These are phyloP conservation scores for Drosophila biarmipes DNA, from an alignment of 1,140 invertebrate species.

Conservation along the genomic window DNA sequence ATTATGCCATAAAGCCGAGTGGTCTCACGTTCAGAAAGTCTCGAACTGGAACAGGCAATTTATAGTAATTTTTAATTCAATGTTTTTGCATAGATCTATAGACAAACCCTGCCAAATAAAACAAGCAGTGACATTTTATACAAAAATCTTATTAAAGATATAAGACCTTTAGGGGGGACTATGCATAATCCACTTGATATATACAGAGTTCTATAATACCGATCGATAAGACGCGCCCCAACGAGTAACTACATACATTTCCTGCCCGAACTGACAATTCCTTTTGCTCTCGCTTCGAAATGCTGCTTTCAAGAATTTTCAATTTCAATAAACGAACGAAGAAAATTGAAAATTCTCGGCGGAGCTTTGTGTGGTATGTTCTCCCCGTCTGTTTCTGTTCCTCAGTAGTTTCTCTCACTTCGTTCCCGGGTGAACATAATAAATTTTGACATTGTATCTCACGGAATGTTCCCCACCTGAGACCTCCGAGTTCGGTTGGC, in stretches of 20 bases:
- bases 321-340: background rate
- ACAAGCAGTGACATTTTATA: background rate
- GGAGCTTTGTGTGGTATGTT: conserved; percentile 2
- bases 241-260: background rate
- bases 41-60: background rate
- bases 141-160: conserved; percentile 1
- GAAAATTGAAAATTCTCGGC: conserved; percentile 16
- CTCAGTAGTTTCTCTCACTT: background rate
- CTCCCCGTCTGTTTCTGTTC: conserved; percentile 6
- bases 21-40: background rate
- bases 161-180: background rate
- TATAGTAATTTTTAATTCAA: background rate
- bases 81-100: no score
- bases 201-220: background rate
- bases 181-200: background rate
- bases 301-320: conserved; percentile 20
- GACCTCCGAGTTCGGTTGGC: background rate
- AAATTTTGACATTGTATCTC: conserved; percentile 9
- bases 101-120: background rate
- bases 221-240: no score
- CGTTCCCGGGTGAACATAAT: conserved; percentile 10
- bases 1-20: conserved; percentile 24
- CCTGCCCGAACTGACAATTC: background rate
- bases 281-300: background rate
- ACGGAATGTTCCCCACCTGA: background rate